Conservation (phyloP, 2,113 vertebrate genomes). For the Pitta sordida region DNA sequence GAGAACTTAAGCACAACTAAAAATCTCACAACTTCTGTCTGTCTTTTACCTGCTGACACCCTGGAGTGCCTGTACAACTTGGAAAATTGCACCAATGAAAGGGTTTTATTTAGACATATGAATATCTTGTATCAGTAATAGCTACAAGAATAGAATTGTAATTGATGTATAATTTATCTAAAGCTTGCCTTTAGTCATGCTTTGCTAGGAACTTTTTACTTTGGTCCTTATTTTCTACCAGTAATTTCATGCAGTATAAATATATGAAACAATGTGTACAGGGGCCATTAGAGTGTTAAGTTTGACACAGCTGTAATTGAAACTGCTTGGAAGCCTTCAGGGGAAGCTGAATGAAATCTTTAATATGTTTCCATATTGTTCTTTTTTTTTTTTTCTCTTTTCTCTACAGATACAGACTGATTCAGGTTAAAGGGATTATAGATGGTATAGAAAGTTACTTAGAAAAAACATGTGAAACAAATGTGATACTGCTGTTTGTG, state of each 20-base stretch:
- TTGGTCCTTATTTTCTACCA: neutral
- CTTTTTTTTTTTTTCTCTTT: neutral
- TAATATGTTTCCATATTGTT: neutral
- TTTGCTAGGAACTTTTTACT: neutral
- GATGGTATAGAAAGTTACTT: neutral
- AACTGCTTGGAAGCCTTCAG: neutral
- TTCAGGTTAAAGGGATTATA: neutral
- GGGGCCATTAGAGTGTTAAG: neutral
- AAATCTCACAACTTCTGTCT: neutral
- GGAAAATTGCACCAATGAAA: neutral
- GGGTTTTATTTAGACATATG: neutral
- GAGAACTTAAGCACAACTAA: neutral
- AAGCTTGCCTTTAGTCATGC: neutral
- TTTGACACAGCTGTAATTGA: neutral
- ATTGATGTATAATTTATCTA: neutral
- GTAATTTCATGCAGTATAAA: neutral
- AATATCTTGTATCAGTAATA: neutral
- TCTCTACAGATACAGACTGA: neutral
- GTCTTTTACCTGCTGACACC: neutral
- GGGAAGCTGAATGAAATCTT: neutral
- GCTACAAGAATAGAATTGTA: neutral
- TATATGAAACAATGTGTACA: neutral
- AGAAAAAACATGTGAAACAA: neutral
- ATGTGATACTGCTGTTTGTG: neutral
- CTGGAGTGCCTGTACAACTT: neutral